Evolutionary conservation across 2,797 vertebrate species (phyloP).

Genomic region (Cossypha dichroa): DNA sequence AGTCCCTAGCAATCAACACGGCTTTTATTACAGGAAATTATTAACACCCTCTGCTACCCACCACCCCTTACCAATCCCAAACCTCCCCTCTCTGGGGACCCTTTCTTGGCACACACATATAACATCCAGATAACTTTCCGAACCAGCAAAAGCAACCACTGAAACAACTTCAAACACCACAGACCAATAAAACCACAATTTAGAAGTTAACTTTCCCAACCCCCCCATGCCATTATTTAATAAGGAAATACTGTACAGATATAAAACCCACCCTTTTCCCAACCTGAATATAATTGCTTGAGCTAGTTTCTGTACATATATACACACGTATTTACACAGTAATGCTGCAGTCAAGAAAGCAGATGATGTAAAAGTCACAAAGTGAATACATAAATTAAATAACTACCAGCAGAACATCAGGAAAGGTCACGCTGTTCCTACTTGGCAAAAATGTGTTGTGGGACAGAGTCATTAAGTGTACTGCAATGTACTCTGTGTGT

Average conservation of each 20-base stretch:
- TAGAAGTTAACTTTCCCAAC: slow-evolving; percentile 69
- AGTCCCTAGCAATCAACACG: slow-evolving; percentile 69
- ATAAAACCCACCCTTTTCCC: slow-evolving; percentile 71
- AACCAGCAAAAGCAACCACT: slow-evolving; percentile 77
- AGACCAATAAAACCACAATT: slow-evolving; percentile 75
- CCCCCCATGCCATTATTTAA: slow-evolving; percentile 73
- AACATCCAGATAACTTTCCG: slow-evolving; percentile 74
- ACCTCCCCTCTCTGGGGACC: slow-evolving; percentile 69
- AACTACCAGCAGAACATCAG: slow-evolving; percentile 57
- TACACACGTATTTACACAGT: slow-evolving; percentile 68
- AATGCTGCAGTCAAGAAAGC: slow-evolving; percentile 72
- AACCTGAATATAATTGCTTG: slow-evolving; percentile 73
- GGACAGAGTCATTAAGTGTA: slow-evolving; percentile 19
- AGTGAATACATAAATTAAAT: slow-evolving; percentile 65
- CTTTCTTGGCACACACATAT: slow-evolving; percentile 73
- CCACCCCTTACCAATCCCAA: slow-evolving; percentile 64
- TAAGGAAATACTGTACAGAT: slow-evolving; percentile 75
- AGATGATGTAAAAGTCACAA: slow-evolving; percentile 68
- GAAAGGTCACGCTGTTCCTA: slow-evolving; percentile 57
- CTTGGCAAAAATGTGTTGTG: slow-evolving; percentile 52
- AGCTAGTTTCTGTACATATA: slow-evolving; percentile 72
- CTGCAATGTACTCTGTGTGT: background rate
- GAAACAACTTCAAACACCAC: slow-evolving; percentile 77
- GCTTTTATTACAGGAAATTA: slow-evolving; percentile 73
- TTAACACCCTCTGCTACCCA: slow-evolving; percentile 72